Percentiles rank a stretch among this genome's conserved stretches.
Evolutionary conservation across 30 jellyfish, hydroid and myxozoan species (phyloP).

Genomic region (Aurelia sp.): DNA sequence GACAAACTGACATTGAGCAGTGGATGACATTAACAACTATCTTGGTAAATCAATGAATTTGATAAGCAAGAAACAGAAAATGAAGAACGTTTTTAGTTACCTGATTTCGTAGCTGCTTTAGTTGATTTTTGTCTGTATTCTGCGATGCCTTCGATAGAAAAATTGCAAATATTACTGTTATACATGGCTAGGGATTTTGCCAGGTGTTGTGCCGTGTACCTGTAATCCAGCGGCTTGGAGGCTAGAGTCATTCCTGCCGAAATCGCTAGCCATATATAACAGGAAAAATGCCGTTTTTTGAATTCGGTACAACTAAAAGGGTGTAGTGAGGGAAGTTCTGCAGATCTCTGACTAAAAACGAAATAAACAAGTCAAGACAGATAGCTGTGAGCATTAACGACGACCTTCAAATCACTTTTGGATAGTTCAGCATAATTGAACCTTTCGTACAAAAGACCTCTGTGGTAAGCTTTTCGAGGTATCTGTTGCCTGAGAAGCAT

Average conservation of each 20-base stretch:
- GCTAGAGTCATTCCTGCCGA: background rate
- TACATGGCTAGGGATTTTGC: background rate
- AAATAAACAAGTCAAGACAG: too few relatives aligned
- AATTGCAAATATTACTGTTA: background rate
- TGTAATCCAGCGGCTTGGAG: too few relatives aligned
- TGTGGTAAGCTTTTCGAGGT: too few relatives aligned
- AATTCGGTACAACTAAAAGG: background rate
- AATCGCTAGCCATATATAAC: background rate
- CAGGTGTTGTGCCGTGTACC: too few relatives aligned
- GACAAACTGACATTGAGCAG: background rate
- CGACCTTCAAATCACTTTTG: too few relatives aligned
- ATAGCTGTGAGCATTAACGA: too few relatives aligned
- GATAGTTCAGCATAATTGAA: too few relatives aligned
- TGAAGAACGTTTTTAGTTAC: slow-evolving; percentile 14
- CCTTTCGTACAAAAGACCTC: too few relatives aligned
- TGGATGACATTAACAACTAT: background rate
- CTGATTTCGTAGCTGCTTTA: slow-evolving; percentile 90
- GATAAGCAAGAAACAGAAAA: background rate
- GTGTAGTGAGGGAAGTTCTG: too few relatives aligned
- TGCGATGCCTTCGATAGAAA: slow-evolving; percentile 52
- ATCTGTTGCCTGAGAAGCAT: too few relatives aligned
- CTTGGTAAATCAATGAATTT: background rate
- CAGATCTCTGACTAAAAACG: too few relatives aligned
- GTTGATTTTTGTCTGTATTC: slow-evolving; percentile 69
- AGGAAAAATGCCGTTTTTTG: background rate